Evolutionary conservation across 2,797 vertebrate genomes (phyloP).

Genomic region (Falco peregrinus): DNA sequence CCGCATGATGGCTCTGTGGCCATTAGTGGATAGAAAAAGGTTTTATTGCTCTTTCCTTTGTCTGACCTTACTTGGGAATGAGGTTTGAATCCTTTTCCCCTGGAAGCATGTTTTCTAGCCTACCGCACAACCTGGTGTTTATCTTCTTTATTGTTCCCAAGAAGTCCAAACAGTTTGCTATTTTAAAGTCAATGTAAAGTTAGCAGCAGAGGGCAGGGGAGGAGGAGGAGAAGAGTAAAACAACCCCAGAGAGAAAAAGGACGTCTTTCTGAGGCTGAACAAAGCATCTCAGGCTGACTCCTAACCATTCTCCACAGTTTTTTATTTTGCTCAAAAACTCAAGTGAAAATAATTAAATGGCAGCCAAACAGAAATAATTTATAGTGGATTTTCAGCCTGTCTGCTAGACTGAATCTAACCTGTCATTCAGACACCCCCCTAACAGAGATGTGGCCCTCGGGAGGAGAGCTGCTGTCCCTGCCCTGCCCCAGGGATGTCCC

Average conservation of each 20-base stretch:
- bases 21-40: neutral
- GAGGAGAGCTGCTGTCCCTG: neutral
- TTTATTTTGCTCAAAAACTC: neutral
- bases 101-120: neutral
- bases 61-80: neutral
- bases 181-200: neutral
- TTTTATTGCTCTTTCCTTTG: neutral
- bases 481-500: neutral
- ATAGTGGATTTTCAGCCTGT: neutral
- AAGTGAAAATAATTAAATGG: neutral
- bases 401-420: neutral
- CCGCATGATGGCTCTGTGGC: neutral
- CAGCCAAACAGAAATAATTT: neutral
- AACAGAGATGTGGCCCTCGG: fast-evolving
- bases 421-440: neutral
- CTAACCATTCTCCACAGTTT: neutral
- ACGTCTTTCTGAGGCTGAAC: neutral
- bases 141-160: neutral
- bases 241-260: neutral
- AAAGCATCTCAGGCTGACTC: neutral
- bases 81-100: neutral
- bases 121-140: neutral
- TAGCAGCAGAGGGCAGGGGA: neutral
- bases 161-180: neutral
- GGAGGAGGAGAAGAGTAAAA: neutral